phyloP scores from a whole-genome alignment of 2,113 vertebrate species.

The Anoura caudifer region DNA sequence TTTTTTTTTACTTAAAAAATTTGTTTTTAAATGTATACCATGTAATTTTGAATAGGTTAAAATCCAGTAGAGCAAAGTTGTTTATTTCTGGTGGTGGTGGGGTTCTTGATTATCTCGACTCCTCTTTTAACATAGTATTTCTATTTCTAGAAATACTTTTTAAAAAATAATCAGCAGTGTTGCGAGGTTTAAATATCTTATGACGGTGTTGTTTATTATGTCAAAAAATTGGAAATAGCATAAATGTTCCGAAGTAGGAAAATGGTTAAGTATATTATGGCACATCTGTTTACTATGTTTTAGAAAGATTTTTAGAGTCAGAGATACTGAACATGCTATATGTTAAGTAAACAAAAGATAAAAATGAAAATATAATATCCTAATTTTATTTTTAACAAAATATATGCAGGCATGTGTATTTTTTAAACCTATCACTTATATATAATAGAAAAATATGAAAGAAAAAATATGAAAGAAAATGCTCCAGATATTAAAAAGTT shows the following conservation, averaged over 20 bases:
- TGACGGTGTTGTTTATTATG: not conserved
- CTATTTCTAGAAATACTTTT: not conserved
- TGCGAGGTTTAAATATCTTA: not conserved
- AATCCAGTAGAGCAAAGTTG: not conserved
- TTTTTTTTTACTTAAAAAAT: not conserved
- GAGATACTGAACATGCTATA: not conserved
- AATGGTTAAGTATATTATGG: not conserved
- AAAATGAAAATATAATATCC: not conserved
- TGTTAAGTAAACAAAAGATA: not conserved
- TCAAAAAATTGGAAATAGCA: not conserved
- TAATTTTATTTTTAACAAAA: not conserved
- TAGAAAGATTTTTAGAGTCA: slow-evolving; percentile 19
- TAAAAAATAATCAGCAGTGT: not conserved
- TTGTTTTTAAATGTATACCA: not conserved
- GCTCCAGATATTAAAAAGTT: not conserved
- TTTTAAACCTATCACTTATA: not conserved
- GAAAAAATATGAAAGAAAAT: not conserved
- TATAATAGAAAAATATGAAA: not conserved
- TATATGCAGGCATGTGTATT: not conserved
- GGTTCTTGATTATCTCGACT: not conserved
- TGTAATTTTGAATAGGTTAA: not conserved
- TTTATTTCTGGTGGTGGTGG: not conserved
- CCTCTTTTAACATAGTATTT: not conserved
- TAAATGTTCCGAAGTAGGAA: not conserved
- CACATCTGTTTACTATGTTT: not conserved